Evolutionary conservation across 2,888 invertebrate species (phyloP), one percentile per base, ranked within the genome.

Genomic region (Hypercompe scribonia): DNA sequence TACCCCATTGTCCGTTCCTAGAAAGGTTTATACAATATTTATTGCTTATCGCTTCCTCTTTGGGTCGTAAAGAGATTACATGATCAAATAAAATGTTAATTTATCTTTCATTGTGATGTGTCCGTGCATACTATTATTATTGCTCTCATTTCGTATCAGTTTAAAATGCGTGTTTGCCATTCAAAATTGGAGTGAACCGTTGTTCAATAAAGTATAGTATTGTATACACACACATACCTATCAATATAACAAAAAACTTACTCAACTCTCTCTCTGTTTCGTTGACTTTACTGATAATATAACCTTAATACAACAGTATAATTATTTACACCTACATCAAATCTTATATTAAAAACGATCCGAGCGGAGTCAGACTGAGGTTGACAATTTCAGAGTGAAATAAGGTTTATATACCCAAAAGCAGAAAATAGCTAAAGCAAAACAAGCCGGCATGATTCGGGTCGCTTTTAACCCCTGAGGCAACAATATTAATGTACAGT

Each of bases 141-240:
- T 76, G 81, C 65, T 78, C 80, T 80, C 78, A 78, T 74, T 82
- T 72, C 71, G 72, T 73, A 75, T 78, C 78, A 79, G 80, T 86
- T 80, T 75, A 73, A 78, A 79, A 78, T 79, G 77, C 78, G 64
- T 80, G 81, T 79, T 78, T 83, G 81, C 79, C 74, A 69, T 50
- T 71, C 70, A 75, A 73, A 81, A 80, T 81, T 71, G 61, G 66
- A 74, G 67, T 72, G 79, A 68, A 78, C 80, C 79, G 80, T 84
- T 82, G 70, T 71, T 75, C 67, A 71, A 31, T 76, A 64, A 73
- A 74, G 28, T 31, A 61, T 31, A 31, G 31, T 31, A 61, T 61
- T 61, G 11, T n/a, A 54, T 13, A n/a, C 24, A 54, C 28, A 58
- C 0, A 58, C 5, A 58, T 28, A 15, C 15, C 0, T 15, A 28